Base-by-base conservation (phyloP, 2,113 vertebrate species). In the Herpailurus yagouaroundi region DNA sequence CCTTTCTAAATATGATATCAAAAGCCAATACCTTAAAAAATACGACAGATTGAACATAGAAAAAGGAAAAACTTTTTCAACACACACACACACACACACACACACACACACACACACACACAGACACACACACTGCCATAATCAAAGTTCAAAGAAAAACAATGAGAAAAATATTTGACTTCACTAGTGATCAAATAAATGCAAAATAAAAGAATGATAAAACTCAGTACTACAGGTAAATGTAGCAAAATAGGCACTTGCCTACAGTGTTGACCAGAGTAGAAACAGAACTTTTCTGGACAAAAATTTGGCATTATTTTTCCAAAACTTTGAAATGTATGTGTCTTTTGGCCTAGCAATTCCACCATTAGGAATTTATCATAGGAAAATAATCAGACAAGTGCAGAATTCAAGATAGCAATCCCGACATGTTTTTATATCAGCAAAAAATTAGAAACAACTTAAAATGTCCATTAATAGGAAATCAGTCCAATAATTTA, bases 121-220 rank as follows among this genome's bases (percentile, higher is more conserved):
- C 36, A 87, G n/a, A 33, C 16, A 41, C 73, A 93, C 36, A 36
- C 36, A 38, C 36, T 7, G 23, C 19, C 33, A 25, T 25, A 84
- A 71, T 84, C 29, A 89, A 76, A 79, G 63, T 81, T 85, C 80
- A 76, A 83, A 94, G 60, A 73, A 83, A 94, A 87, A 50, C 41
- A 82, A 25, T 55, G 45, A 80, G 29, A 50, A 80, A 80, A 92
- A 80, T 74, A 88, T 23, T 63, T 81, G 8, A 89, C 69, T n/a
- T 73, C 21, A 2, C 0, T 73, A 27, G 55, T 45, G 52, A 68
- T 73, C 33, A 76, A 82, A 87, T 64, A 88, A 90, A 90, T 48
- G 19, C 55, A 94, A 77, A 95, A 52, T 16, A 76, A 77, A n/a
- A 77, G 45, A 86, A 76, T 33, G 21, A 60, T 29, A 81, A 25